phyloP scores from a whole-genome alignment of 2,888 invertebrate species.

The Tenthredo scrophulariae region DNA sequence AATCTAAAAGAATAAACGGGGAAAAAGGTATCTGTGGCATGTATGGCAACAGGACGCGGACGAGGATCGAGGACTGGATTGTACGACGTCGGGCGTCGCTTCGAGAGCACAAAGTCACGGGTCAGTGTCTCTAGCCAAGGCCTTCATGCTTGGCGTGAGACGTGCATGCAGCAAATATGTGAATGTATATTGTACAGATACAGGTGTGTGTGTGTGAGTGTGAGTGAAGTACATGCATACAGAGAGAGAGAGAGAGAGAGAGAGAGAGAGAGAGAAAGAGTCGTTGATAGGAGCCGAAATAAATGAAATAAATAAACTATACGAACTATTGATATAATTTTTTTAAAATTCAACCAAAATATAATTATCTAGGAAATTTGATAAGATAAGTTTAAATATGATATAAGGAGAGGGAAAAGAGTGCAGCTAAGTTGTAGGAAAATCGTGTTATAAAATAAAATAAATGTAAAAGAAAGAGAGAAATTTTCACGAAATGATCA shows the following conservation, averaged over 20 bases:
- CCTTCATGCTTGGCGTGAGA: conserved; percentile 65
- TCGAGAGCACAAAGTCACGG: conserved; percentile 62
- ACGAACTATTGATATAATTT: neutral
- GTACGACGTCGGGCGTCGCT: conserved; percentile 39
- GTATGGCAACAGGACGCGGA: conserved; percentile 10
- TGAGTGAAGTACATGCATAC: neutral
- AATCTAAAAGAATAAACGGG: neutral
- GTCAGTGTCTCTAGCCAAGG: conserved; percentile 67
- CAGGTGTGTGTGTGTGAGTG: neutral
- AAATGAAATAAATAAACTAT: neutral
- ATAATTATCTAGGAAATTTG: neutral
- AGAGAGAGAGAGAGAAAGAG: neutral
- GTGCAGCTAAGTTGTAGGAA: neutral
- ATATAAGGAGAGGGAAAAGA: neutral
- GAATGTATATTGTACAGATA: neutral
- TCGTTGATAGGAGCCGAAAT: neutral
- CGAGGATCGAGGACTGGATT: conserved; percentile 28
- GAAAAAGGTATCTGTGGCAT: neutral
- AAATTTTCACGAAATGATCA: conserved; percentile 1
- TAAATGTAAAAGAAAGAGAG: neutral
- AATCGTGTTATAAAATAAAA: neutral
- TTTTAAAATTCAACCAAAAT: neutral
- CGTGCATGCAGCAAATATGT: conserved; percentile 55
- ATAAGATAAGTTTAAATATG: neutral
- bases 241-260: neutral